Evolutionary conservation across 2,113 vertebrate species (phyloP).

Genomic region (Jacana jacana): DNA sequence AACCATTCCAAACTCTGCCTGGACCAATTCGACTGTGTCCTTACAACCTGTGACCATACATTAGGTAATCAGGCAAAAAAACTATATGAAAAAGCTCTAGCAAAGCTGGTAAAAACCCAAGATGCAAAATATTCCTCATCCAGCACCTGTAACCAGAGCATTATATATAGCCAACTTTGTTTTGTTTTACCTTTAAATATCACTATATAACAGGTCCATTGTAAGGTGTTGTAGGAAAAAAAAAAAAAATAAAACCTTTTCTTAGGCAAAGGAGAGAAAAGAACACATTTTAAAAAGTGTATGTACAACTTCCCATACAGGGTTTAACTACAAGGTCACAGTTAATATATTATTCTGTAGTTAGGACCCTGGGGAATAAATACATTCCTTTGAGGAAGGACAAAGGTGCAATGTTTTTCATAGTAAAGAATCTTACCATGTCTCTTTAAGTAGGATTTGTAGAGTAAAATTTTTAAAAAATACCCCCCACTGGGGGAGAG

Average conservation of each 20-base stretch:
- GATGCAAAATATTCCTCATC: not conserved
- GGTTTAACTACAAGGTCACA: not conserved
- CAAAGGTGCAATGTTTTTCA: not conserved
- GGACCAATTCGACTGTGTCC: too few relatives aligned
- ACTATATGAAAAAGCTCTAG: not conserved
- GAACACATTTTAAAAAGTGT: not conserved
- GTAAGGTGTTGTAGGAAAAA: not conserved
- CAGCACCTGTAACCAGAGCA: not conserved
- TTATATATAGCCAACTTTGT: not conserved
- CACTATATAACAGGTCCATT: not conserved
- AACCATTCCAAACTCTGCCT: too few relatives aligned
- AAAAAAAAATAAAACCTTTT: not conserved
- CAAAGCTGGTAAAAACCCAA: not conserved
- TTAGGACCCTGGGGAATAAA: not conserved
- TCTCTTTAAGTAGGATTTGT: slow-evolving; percentile 8
- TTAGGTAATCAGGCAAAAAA: not conserved
- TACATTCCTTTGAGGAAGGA: not conserved
- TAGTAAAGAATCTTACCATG: not conserved
- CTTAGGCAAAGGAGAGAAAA: not conserved
- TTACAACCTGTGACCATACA: not conserved
- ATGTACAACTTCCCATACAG: not conserved
- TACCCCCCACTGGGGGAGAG: not conserved
- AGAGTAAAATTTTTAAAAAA: not conserved
- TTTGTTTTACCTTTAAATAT: not conserved
- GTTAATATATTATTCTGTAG: not conserved